Evolutionary conservation across 2,888 invertebrate species (phyloP).

Genomic region (Ctenicera cuprea): DNA sequence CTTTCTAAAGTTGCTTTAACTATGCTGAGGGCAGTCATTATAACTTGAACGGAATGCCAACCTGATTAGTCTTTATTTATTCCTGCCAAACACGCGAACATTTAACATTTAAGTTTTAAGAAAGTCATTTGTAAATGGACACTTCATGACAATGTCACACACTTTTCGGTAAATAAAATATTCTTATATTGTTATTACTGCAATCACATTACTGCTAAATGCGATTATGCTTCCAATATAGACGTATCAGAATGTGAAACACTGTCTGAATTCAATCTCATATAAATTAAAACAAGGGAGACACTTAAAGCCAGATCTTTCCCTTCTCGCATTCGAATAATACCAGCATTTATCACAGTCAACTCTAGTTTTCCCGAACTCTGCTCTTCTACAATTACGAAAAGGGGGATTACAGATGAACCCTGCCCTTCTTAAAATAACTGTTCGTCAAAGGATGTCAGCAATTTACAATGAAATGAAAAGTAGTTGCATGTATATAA

Average conservation of each 20-base stretch:
- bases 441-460: conserved; percentile 48
- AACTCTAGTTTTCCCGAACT: conserved; percentile 54
- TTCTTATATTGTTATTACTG: background rate
- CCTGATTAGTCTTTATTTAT: conserved; percentile 41
- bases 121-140: background rate
- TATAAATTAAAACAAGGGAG: conserved; percentile 55
- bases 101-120: conserved; percentile 23
- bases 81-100: conserved; percentile 34
- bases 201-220: background rate
- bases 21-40: conserved; percentile 39
- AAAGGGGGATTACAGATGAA: conserved; percentile 51
- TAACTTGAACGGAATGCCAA: conserved; percentile 41
- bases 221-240: background rate
- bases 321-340: conserved; percentile 57
- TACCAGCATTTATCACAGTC: conserved; percentile 62
- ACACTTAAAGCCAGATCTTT: conserved; percentile 54
- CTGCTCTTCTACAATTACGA: conserved; percentile 59
- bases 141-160: too few relatives aligned
- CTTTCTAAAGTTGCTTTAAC: conserved; percentile 26
- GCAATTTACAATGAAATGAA: conserved; percentile 35
- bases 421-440: conserved; percentile 46
- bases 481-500: background rate
- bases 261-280: conserved; percentile 51
- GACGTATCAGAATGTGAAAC: conserved; percentile 44
- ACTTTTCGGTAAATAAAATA: background rate